Base-by-base conservation (phyloP, 2,888 invertebrate species). In the Bedellia somnulentella region DNA sequence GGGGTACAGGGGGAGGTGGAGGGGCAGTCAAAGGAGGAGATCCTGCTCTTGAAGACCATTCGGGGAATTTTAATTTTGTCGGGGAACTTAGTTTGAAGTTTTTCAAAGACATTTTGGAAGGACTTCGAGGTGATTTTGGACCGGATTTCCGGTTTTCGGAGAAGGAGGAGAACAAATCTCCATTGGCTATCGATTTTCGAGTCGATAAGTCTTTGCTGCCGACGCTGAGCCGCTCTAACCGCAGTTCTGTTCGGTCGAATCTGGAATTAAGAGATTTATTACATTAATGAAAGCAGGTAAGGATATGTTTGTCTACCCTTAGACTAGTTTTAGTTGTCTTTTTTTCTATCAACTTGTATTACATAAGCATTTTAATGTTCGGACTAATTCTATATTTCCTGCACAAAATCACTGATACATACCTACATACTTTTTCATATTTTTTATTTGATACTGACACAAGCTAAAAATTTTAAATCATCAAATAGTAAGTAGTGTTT, bases 101-200 rank as follows among this genome's bases (percentile, higher is more conserved):
- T 37, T 76, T 77, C 27, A 77, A 41, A 1, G 77, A 77, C 67
- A 77, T 75, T 39, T 76, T 77, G 1, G 76, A 76, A 0, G 77
- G 77, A 24, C 67, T 67, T n/a, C 62, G 41, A 0, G 75, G 75
- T 0, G 73, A 73, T 49, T 67, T 70, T 0, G 71, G 70, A 1
- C 73, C 73, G 42, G 57, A 60, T 37, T 62, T 62, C 50, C 32
- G 23, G 18, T 60, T 66, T 34, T 75, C 73, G 0, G 70, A 57
- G 24, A 73, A 32, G 0, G 73, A 71, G 0, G 73, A 67, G 47
- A 75, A 76, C 18, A 75, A 44, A 33, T 77, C 77, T 0, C 77
- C 77, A 43, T 77, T 77, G 0, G 75, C 73, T 47, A 75, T 70
- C 0, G 71, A 73, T 37, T 76, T 76, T 5, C 75, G 43, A 0